Conservation (phyloP, 2,113 vertebrate genomes). For the Apistogramma diplotaenia region DNA sequence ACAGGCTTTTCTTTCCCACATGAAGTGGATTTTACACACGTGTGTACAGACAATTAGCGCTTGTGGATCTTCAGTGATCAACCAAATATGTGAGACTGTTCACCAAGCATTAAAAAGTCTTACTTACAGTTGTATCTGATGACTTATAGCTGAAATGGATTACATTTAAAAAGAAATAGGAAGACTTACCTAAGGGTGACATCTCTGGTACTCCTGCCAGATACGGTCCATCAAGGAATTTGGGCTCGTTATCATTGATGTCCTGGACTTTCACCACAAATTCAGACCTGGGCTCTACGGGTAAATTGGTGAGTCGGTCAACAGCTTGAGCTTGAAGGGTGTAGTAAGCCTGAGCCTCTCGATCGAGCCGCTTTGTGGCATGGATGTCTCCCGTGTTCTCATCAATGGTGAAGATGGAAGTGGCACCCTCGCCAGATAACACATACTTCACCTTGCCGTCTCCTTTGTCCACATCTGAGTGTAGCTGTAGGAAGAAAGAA, state of each 20-base stretch:
- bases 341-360: slow-evolving; percentile 95
- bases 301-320: slow-evolving; percentile 86
- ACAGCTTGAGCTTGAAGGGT: slow-evolving; percentile 90
- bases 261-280: slow-evolving; percentile 98
- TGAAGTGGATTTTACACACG: background rate
- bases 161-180: background rate
- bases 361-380: slow-evolving; percentile 93
- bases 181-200: slow-evolving; percentile 90
- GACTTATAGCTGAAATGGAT: background rate
- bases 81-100: background rate
- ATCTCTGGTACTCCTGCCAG: slow-evolving; percentile 91
- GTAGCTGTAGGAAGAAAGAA: slow-evolving; percentile 82
- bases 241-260: slow-evolving; percentile 97
- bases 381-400: slow-evolving; percentile 98
- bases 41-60: background rate
- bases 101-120: background rate
- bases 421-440: slow-evolving; percentile 91
- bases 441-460: slow-evolving; percentile 97
- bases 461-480: slow-evolving; percentile 96
- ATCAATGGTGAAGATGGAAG: slow-evolving; percentile 98
- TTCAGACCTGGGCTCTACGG: slow-evolving; percentile 90
- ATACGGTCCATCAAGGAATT: slow-evolving; percentile 93
- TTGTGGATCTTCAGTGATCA: background rate
- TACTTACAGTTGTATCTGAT: background rate
- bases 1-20: background rate